These are phyloP conservation scores for Drosophila athabasca DNA, from an alignment of 1,140 invertebrate species.

Conservation along the genomic window DNA sequence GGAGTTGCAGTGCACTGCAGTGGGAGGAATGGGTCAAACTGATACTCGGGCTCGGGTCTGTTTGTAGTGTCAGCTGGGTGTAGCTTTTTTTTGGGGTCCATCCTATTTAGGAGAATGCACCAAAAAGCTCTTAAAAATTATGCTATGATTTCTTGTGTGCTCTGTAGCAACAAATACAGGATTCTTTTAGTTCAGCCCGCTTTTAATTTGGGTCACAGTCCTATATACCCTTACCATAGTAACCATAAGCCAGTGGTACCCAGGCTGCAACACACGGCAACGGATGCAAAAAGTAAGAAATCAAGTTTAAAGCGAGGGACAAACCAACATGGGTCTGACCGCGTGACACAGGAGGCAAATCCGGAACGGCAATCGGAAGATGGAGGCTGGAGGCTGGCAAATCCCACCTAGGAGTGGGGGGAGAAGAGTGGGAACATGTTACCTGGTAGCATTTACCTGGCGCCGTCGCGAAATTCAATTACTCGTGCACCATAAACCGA, in stretches of 20 bases:
- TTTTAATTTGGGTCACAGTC: too few relatives aligned
- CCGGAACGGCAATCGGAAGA: neutral
- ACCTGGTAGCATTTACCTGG: slow-evolving; percentile 52
- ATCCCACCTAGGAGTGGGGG: neutral
- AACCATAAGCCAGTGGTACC: too few relatives aligned
- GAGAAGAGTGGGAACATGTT: slow-evolving; percentile 25
- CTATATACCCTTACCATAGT: too few relatives aligned
- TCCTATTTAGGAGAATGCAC: neutral
- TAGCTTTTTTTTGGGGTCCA: neutral
- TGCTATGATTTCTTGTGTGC: too few relatives aligned
- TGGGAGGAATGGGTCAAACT: neutral
- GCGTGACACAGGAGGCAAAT: slow-evolving; percentile 2
- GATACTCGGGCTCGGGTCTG: slow-evolving; percentile 2
- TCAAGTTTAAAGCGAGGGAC: slow-evolving; percentile 35
- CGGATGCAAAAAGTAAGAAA: slow-evolving; percentile 34
- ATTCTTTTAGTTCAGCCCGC: too few relatives aligned
- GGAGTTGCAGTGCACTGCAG: neutral
- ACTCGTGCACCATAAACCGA: slow-evolving; percentile 80
- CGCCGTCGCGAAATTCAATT: slow-evolving; percentile 70
- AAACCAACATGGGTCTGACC: slow-evolving; percentile 18
- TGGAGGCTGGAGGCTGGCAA: too few relatives aligned
- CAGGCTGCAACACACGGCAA: neutral
- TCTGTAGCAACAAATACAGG: too few relatives aligned
- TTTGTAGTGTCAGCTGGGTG: neutral
- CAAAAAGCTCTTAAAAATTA: neutral